Percentiles rank a stretch among this genome's conserved stretches.
Conservation (phyloP, 2,113 vertebrate genomes). For the Lepisosteus osseus region DNA sequence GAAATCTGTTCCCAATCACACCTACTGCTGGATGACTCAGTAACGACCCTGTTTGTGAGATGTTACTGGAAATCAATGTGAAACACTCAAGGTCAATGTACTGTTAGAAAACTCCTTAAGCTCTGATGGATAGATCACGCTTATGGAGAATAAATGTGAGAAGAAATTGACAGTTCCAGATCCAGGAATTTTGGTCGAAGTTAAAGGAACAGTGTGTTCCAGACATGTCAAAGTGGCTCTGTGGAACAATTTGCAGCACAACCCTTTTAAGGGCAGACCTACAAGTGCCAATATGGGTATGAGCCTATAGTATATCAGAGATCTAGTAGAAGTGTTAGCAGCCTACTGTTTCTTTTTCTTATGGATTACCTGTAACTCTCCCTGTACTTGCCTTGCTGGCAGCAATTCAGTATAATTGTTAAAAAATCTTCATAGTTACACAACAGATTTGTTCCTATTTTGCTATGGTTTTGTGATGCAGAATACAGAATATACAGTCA, state of each 20-base stretch:
- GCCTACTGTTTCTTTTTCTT: slow-evolving; percentile 66
- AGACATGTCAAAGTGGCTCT: slow-evolving; percentile 61
- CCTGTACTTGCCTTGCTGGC: slow-evolving; percentile 64
- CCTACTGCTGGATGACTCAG: slow-evolving; percentile 85
- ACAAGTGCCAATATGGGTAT: slow-evolving; percentile 53
- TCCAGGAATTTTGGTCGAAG: slow-evolving; percentile 52
- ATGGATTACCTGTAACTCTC: slow-evolving; percentile 75
- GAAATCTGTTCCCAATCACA: slow-evolving; percentile 95
- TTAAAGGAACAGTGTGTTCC: slow-evolving; percentile 47
- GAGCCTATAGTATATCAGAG: slow-evolving; percentile 57
- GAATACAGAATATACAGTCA: slow-evolving; percentile 10
- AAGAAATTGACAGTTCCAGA: slow-evolving; percentile 79
- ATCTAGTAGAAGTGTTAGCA: slow-evolving; percentile 69
- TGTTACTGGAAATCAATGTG: slow-evolving; percentile 98
- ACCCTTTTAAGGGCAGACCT: slow-evolving; percentile 50
- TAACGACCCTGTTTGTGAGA: slow-evolving; percentile 88
- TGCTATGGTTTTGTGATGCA: slow-evolving; percentile 6
- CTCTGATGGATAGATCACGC: slow-evolving; percentile 89
- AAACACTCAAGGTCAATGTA: slow-evolving; percentile 98
- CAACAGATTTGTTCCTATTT: slow-evolving; percentile 48
- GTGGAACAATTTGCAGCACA: slow-evolving; percentile 55
- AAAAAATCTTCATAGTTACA: slow-evolving; percentile 42
- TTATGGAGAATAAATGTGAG: slow-evolving; percentile 75
- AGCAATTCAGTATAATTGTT: slow-evolving; percentile 55
- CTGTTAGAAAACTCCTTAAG: slow-evolving; percentile 96